phyloP scores from a whole-genome alignment of 2,888 invertebrate genomes.

The Cantharis rufa region DNA sequence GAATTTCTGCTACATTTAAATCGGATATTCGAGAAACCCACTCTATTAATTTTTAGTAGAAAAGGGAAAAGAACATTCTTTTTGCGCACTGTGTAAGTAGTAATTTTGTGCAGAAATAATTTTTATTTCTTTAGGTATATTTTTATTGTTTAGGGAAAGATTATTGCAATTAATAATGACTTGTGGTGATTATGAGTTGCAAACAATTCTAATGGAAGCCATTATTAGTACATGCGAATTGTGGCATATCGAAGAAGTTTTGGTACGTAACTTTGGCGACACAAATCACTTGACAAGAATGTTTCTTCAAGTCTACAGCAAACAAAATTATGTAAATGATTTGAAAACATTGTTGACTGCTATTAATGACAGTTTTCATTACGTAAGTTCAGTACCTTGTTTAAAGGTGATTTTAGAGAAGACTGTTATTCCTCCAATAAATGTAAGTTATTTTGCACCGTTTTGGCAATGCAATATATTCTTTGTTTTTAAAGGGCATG shows the following conservation, averaged over 20 bases:
- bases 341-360: background rate
- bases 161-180: no score
- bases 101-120: no score
- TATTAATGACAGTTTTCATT: background rate
- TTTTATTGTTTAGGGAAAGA: no score
- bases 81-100: no score
- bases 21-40: no score
- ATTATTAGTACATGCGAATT: background rate
- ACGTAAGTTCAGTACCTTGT: background rate
- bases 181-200: no score
- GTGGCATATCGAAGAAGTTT: background rate
- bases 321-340: background rate
- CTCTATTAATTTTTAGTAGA: no score
- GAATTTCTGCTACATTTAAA: no score
- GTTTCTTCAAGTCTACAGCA: background rate
- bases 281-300: background rate
- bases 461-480: background rate
- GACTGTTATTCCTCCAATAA: background rate
- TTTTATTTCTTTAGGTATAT: no score
- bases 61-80: no score
- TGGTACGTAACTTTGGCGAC: background rate
- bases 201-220: background rate
- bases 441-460: background rate
- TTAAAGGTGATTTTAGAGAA: background rate
- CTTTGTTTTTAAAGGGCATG: background rate